These are phyloP conservation scores for Epizoanthus stellaris DNA, from an alignment of 92 coral and sea anemone genomes.

Conservation along the genomic window DNA sequence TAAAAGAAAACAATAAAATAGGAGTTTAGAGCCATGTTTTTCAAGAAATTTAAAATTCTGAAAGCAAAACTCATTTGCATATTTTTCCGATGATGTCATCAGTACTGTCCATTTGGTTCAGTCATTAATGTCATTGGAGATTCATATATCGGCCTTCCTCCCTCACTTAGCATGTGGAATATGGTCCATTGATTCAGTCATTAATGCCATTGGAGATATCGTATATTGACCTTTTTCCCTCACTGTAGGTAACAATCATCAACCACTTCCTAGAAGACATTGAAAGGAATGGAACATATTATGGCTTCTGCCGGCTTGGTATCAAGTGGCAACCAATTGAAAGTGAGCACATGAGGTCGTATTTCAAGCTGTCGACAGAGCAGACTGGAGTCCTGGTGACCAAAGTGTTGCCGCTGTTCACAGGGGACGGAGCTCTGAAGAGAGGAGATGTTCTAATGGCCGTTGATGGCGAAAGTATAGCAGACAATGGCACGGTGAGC, in stretches of 20 bases:
- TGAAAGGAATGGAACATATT: constrained; percentile 71
- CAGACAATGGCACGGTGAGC: constrained; percentile 90
- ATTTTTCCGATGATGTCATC: no score
- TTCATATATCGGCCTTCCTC: no score
- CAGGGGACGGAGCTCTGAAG: constrained; percentile 75
- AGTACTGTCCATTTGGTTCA: no score
- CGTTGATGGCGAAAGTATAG: constrained; percentile 71
- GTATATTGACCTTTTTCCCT: neutral
- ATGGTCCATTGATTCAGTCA: no score
- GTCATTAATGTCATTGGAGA: no score
- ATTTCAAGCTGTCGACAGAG: constrained; percentile 73
- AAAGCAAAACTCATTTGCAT: no score
- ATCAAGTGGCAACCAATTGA: constrained; percentile 96
- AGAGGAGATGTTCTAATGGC: constrained; percentile 93
- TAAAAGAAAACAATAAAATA: no score
- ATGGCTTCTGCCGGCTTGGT: constrained; percentile 89
- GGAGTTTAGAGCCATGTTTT: no score
- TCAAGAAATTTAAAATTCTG: no score
- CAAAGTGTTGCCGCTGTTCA: constrained; percentile 80
- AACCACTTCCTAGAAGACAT: constrained; percentile 85
- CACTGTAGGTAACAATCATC: constrained; percentile 75
- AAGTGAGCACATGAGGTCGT: constrained; percentile 88
- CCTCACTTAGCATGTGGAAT: no score
- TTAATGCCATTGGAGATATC: no score
- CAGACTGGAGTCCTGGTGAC: constrained; percentile 87